phyloP scores from a whole-genome alignment of 2,113 vertebrate species.

The Strigops habroptila region DNA sequence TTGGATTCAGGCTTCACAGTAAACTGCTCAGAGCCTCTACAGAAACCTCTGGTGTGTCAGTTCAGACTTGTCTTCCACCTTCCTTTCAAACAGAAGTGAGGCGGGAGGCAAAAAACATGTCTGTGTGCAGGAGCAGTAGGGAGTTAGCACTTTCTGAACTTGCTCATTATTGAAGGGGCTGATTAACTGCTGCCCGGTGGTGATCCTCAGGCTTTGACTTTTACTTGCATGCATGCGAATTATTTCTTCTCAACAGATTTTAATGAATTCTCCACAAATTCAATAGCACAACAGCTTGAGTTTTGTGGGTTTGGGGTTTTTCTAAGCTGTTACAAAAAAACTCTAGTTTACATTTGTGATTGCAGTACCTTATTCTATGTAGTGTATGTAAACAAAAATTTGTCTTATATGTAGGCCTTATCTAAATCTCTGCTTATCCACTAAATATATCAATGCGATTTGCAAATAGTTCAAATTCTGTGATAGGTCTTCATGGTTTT shows the following conservation, averaged over 20 bases:
- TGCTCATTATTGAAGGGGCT: neutral
- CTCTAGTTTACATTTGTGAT: neutral
- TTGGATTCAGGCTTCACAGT: neutral
- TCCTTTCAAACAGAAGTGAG: neutral
- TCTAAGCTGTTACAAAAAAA: neutral
- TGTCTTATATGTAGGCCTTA: neutral
- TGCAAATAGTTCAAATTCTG: neutral
- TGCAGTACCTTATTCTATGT: neutral
- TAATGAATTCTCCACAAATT: neutral
- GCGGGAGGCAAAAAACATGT: accelerated
- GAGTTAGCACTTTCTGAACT: neutral
- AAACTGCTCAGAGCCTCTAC: neutral
- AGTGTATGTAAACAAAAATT: neutral
- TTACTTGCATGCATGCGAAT: neutral
- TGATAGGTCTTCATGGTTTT: neutral
- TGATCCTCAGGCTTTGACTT: neutral
- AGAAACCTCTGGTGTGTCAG: neutral
- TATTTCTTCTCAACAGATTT: neutral
- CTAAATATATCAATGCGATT: neutral
- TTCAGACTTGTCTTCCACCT: neutral
- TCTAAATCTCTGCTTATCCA: neutral
- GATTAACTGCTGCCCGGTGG: neutral
- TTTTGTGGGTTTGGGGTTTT: neutral
- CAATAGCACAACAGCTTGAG: neutral
- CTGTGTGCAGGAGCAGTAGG: neutral